Conservation (phyloP, 2,888 invertebrate species). For the Papilio demoleus region DNA sequence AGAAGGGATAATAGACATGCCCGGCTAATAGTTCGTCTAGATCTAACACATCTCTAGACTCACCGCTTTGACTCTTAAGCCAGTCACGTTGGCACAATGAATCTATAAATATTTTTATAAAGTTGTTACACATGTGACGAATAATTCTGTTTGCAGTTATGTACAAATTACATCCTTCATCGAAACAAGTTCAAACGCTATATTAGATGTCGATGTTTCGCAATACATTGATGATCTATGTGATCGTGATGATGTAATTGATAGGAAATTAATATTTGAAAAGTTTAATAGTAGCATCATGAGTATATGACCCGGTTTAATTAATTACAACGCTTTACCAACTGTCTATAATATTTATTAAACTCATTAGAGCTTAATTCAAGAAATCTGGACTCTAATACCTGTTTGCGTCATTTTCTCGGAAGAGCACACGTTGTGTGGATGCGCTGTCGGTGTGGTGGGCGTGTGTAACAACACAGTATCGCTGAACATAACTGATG, state of each 20-base stretch:
- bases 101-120: slow-evolving; percentile 73
- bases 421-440: slow-evolving; percentile 88
- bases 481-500: slow-evolving; percentile 95
- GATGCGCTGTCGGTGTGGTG: slow-evolving; percentile 65
- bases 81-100: slow-evolving; percentile 82
- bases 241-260: too few relatives aligned
- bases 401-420: slow-evolving; percentile 96
- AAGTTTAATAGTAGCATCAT: not conserved
- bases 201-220: not conserved
- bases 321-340: not conserved
- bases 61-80: slow-evolving; percentile 82
- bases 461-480: slow-evolving; percentile 88
- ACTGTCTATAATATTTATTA: not conserved
- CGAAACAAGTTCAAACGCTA: too few relatives aligned
- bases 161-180: too few relatives aligned
- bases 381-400: slow-evolving; percentile 50
- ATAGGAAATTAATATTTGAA: not conserved
- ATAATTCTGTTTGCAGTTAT: too few relatives aligned
- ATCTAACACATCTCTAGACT: slow-evolving; percentile 78
- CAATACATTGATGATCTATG: too few relatives aligned
- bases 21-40: slow-evolving; percentile 75
- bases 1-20: slow-evolving; percentile 66
- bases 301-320: too few relatives aligned
- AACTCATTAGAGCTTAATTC: not conserved
- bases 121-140: too few relatives aligned